Conservation (phyloP, 2,113 vertebrate genomes). For the Prunella himalayana region DNA sequence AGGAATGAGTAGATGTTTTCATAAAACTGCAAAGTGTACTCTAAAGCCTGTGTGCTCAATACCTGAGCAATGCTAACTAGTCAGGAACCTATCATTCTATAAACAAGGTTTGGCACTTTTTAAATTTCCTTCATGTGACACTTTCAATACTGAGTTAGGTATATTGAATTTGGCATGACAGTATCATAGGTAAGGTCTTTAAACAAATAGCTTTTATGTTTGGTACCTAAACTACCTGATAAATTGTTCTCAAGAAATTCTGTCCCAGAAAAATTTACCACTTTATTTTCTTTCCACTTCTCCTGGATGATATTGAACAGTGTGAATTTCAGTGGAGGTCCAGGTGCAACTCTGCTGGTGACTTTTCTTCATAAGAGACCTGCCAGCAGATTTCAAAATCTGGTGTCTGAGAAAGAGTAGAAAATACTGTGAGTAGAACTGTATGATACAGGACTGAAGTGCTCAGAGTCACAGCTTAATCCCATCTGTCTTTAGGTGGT, state of each 20-base stretch:
- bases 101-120: not conserved
- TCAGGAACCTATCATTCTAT: not conserved
- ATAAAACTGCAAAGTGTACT: not conserved
- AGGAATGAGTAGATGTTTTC: not conserved
- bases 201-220: not conserved
- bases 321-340: not conserved
- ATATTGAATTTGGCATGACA: not conserved
- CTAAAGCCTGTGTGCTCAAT: not conserved
- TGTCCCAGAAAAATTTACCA: not conserved
- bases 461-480: not conserved
- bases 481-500: not conserved
- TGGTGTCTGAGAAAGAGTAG: not conserved
- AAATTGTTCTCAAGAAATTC: not conserved
- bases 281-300: not conserved
- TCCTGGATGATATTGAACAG: not conserved
- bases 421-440: not conserved
- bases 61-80: not conserved
- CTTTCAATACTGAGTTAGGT: not conserved
- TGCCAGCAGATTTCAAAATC: not conserved
- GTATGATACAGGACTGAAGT: not conserved
- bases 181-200: not conserved
- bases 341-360: not conserved
- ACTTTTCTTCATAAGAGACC: not conserved
- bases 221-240: not conserved
- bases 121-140: not conserved